Evolutionary conservation across 2,888 invertebrate genomes (phyloP).

Genomic region (Caenorhabditis angaria): DNA sequence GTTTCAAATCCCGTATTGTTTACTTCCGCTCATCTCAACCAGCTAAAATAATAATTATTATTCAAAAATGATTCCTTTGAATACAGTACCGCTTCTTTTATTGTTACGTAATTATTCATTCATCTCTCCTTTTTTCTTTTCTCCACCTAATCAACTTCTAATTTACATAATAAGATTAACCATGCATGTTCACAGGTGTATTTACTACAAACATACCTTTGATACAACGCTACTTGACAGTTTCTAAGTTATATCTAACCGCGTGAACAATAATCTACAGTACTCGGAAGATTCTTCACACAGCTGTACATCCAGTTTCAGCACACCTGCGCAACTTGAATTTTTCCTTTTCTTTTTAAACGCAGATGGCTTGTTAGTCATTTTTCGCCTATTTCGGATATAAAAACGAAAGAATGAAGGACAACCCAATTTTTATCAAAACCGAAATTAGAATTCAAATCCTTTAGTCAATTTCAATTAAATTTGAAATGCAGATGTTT

Average conservation of each 20-base stretch:
- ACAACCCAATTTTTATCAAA: background rate
- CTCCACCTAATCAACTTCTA: background rate
- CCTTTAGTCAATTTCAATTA: background rate
- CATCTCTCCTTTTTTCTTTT: no score
- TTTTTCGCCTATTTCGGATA: background rate
- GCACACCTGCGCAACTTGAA: background rate
- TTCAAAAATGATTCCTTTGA: background rate
- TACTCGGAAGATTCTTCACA: no score
- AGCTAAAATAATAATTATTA: background rate
- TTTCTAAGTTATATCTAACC: no score
- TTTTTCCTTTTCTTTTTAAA: no score
- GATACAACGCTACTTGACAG: no score
- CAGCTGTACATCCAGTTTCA: no score
- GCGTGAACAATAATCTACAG: no score
- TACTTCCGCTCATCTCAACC: background rate
- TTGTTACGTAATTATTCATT: slow-evolving; percentile 4
- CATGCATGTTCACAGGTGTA: background rate
- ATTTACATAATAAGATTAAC: background rate
- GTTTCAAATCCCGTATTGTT: background rate
- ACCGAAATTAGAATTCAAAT: background rate
- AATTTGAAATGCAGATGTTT: slow-evolving; percentile 1
- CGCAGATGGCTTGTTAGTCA: background rate
- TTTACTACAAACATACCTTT: no score
- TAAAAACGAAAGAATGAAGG: no score
- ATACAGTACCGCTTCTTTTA: background rate